These are phyloP conservation scores for Drosophila nr. perissopoda DNA, from an alignment of 2,888 invertebrate species.

Conservation along the genomic window DNA sequence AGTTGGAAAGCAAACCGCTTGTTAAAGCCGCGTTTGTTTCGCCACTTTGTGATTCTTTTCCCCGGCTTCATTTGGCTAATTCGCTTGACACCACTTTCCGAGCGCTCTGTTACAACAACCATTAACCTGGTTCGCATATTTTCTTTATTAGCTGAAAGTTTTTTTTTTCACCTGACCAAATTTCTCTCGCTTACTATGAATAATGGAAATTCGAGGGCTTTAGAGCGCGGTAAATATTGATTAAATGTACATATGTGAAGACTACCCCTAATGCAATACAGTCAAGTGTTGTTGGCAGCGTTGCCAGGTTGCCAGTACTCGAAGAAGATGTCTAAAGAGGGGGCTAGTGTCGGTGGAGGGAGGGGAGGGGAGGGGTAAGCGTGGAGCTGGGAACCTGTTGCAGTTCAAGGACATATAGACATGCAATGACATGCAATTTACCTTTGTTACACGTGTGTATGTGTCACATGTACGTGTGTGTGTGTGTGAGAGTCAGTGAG, in stretches of 20 bases:
- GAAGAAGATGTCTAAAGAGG: background rate
- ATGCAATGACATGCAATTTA: constrained; percentile 27
- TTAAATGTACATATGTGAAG: constrained; percentile 12
- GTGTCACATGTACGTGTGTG: background rate
- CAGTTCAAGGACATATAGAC: constrained; percentile 47
- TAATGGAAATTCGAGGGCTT: constrained; percentile 24
- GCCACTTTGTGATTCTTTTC: constrained; percentile 3
- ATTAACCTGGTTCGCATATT: constrained; percentile 9
- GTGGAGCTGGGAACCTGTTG: constrained; percentile 44
- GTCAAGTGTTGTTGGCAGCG: constrained; percentile 19
- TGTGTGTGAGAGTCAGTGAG: constrained; percentile 26
- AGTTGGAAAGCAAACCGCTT: constrained; percentile 10
- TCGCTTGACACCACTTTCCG: constrained; percentile 1
- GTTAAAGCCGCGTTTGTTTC: background rate
- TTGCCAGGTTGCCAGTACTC: constrained; percentile 26
- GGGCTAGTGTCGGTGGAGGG: background rate
- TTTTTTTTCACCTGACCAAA: background rate
- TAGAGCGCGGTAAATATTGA: constrained; percentile 25
- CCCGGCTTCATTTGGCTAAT: constrained; percentile 4
- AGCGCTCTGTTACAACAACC: background rate
- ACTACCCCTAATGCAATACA: background rate
- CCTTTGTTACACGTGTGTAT: background rate
- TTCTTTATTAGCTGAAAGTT: background rate
- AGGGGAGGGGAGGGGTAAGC: rapidly evolving
- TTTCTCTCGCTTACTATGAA: background rate